Percentiles rank a stretch among this genome's conserved stretches.
Conservation (phyloP, 2,888 invertebrate genomes). For the Tortrix viridana region DNA sequence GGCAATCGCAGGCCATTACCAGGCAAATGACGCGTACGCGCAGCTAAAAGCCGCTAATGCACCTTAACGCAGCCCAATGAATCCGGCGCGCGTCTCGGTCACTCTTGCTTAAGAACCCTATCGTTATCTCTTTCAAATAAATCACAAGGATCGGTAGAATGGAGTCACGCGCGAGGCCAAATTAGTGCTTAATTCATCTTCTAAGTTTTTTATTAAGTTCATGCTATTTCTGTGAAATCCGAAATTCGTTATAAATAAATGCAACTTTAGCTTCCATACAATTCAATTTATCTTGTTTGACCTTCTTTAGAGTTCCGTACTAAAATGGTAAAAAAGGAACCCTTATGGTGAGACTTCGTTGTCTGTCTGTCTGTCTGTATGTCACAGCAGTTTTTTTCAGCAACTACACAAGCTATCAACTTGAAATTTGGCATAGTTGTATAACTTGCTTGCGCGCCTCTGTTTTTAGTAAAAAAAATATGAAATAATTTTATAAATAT, state of each 20-base stretch:
- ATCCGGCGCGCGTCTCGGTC: slow-evolving; percentile 50
- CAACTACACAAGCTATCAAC: too few species aligned
- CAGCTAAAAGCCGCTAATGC: slow-evolving; percentile 75
- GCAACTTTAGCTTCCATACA: neutral
- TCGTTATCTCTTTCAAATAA: slow-evolving; percentile 52
- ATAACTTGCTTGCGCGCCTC: too few species aligned
- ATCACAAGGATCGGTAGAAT: slow-evolving; percentile 61
- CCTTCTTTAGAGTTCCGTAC: too few species aligned
- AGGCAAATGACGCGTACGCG: slow-evolving; percentile 70
- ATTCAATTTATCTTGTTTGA: too few species aligned
- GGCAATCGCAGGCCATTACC: slow-evolving; percentile 71
- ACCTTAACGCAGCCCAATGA: slow-evolving; percentile 57
- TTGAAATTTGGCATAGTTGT: too few species aligned
- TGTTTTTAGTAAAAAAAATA: too few species aligned
- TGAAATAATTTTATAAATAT: too few species aligned
- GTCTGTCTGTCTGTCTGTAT: too few species aligned
- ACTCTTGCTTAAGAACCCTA: slow-evolving; percentile 42
- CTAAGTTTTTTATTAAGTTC: slow-evolving; percentile 3
- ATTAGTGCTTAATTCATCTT: slow-evolving; percentile 53
- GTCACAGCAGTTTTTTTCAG: too few species aligned
- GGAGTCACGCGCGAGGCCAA: slow-evolving; percentile 67
- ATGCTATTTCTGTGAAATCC: slow-evolving; percentile 18
- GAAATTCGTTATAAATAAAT: slow-evolving; percentile 4
- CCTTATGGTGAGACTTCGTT: too few species aligned
- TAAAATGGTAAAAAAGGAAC: too few species aligned